Percentiles rank a stretch among this genome's conserved stretches.
phyloP scores from a whole-genome alignment of 2,797 vertebrate species.

The Scarus forsteni region DNA sequence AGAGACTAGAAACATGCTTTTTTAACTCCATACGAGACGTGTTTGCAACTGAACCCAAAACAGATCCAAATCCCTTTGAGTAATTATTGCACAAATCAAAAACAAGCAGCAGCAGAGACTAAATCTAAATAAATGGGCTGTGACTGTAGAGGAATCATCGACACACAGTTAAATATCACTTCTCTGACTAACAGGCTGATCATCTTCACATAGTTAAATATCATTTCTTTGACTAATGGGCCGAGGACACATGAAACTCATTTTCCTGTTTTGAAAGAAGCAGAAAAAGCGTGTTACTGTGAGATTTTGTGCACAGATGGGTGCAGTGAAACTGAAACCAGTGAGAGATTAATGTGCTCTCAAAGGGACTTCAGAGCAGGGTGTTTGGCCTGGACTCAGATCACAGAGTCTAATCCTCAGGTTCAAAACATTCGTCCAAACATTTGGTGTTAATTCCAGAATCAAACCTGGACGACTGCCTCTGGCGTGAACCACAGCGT shows the following conservation, averaged over 20 bases:
- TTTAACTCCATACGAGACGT: no score
- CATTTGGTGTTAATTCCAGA: conserved; percentile 28
- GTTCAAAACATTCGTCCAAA: not conserved
- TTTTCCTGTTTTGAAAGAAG: no score
- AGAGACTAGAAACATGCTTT: no score
- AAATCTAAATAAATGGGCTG: not conserved
- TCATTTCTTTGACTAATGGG: not conserved
- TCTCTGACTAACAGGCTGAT: not conserved
- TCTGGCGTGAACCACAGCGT: conserved; percentile 2
- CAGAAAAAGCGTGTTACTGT: not conserved
- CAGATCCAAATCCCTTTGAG: no score
- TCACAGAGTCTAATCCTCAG: not conserved
- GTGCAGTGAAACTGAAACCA: not conserved
- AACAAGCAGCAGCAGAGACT: not conserved
- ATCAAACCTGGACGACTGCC: not conserved
- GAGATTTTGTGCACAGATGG: conserved; percentile 9
- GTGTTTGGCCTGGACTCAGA: not conserved
- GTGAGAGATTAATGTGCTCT: not conserved
- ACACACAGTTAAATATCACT: not conserved
- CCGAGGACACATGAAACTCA: not conserved
- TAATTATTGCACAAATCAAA: no score
- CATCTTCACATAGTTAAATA: not conserved
- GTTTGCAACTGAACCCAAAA: no score
- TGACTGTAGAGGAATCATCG: not conserved
- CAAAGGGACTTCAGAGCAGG: not conserved